Evolutionary conservation across 2,113 vertebrate species (phyloP).

Genomic region (Maccullochella peelii): DNA sequence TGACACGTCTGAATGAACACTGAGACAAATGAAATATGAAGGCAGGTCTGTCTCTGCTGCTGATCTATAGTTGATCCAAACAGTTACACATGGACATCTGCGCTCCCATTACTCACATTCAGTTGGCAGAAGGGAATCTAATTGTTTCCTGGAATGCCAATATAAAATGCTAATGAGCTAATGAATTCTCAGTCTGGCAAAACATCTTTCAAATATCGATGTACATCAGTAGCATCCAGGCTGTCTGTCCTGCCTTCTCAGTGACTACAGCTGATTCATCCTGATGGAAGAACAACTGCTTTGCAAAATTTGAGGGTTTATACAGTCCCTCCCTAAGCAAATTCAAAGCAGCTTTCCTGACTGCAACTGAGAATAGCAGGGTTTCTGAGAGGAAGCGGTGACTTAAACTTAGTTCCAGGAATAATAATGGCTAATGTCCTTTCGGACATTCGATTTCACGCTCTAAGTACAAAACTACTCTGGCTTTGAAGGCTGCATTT

Average conservation of each 20-base stretch:
- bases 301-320: constrained; percentile 4
- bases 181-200: constrained; percentile 13
- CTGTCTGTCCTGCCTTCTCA: background rate
- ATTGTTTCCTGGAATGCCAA: constrained; percentile 39
- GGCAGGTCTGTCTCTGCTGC: constrained; percentile 28
- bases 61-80: background rate
- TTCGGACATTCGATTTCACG: constrained; percentile 68
- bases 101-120: constrained; percentile 22
- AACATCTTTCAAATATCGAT: background rate
- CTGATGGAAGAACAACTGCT: background rate
- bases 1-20: constrained; percentile 31
- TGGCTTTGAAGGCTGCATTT: constrained; percentile 51
- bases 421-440: constrained; percentile 62
- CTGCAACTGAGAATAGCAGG: constrained; percentile 14
- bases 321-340: background rate
- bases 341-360: constrained; percentile 36
- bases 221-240: background rate
- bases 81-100: constrained; percentile 14
- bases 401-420: constrained; percentile 46
- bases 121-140: constrained; percentile 7
- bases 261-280: constrained; percentile 1
- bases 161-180: constrained; percentile 27
- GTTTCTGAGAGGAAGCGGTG: constrained; percentile 32
- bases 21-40: constrained; percentile 46
- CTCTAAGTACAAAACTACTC: constrained; percentile 58